Percentiles rank a stretch among this genome's conserved stretches.
These are phyloP conservation scores for Pteronura brasiliensis DNA, from an alignment of 2,113 vertebrate genomes.

Conservation along the genomic window DNA sequence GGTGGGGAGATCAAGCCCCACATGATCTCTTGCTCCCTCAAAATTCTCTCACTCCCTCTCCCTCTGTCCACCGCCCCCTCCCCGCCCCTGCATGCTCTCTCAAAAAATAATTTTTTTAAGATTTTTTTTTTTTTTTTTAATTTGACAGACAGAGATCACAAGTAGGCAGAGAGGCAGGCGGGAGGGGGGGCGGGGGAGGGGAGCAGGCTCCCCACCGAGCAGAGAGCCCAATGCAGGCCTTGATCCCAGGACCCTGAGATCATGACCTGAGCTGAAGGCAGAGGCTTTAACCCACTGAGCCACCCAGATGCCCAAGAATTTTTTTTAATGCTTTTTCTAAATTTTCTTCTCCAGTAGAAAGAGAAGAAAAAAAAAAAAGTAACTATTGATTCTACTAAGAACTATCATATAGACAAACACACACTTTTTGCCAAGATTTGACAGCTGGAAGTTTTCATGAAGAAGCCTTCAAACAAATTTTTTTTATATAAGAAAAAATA, in stretches of 20 bases:
- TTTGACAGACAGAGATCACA: no score
- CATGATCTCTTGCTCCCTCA: neutral
- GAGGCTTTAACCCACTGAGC: no score
- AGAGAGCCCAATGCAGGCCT: no score
- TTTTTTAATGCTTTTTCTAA: conserved; percentile 24
- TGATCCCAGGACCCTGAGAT: no score
- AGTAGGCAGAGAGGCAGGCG: no score
- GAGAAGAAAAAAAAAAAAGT: neutral
- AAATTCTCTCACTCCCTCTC: neutral
- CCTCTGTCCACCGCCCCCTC: neutral
- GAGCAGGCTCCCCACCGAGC: no score
- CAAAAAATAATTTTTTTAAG: neutral
- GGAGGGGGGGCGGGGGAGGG: no score
- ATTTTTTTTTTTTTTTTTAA: neutral
- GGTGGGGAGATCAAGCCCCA: neutral
- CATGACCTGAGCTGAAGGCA: no score
- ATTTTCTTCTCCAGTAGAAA: neutral
- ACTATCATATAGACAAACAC: conserved; percentile 7
- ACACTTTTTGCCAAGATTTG: neutral
- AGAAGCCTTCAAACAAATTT: conserved; percentile 65
- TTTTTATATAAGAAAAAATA: conserved; percentile 37
- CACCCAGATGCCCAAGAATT: neutral
- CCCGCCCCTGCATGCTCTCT: neutral
- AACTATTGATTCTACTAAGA: neutral
- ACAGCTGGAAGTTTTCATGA: conserved; percentile 41